A percentile compares a stretch with the other conserved stretches of the same genome.
Conservation (phyloP, 2,888 invertebrate genomes). For the Barypeithes pellucidus region DNA sequence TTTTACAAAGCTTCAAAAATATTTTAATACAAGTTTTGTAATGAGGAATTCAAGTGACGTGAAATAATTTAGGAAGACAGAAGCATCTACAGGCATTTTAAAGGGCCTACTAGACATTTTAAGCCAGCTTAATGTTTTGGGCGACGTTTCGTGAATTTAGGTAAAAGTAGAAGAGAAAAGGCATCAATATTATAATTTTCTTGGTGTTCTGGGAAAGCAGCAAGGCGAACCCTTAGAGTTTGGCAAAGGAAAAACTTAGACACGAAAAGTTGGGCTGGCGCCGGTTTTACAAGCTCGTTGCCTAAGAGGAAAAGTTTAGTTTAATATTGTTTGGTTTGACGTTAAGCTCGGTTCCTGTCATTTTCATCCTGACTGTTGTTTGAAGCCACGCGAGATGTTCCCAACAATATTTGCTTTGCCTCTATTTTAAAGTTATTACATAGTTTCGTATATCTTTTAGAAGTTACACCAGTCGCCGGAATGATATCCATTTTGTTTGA, state of each 20-base stretch:
- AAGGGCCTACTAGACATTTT: slow-evolving; percentile 47
- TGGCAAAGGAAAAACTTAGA: slow-evolving; percentile 70
- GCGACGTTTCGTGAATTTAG: slow-evolving; percentile 47
- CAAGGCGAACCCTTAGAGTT: slow-evolving; percentile 66
- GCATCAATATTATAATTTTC: slow-evolving; percentile 69
- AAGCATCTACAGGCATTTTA: slow-evolving; percentile 38
- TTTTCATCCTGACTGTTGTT: slow-evolving; percentile 70
- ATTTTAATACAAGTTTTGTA: slow-evolving; percentile 6
- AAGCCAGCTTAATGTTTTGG: slow-evolving; percentile 46
- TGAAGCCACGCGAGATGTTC: slow-evolving; percentile 68
- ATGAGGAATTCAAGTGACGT: slow-evolving; percentile 12
- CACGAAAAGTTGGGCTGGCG: slow-evolving; percentile 70
- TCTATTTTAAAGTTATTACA: slow-evolving; percentile 68
- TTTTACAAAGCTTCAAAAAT: slow-evolving; percentile 3
- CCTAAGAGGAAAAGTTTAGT: slow-evolving; percentile 72
- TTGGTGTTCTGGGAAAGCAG: slow-evolving; percentile 67
- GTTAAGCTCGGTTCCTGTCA: slow-evolving; percentile 71
- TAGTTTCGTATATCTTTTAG: slow-evolving; percentile 65
- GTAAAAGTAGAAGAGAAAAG: slow-evolving; percentile 44
- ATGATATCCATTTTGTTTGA: slow-evolving; percentile 53
- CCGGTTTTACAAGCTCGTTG: slow-evolving; percentile 68
- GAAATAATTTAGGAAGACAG: slow-evolving; percentile 39
- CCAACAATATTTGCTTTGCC: slow-evolving; percentile 67
- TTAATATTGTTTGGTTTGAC: slow-evolving; percentile 72
- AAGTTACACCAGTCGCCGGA: slow-evolving; percentile 56